Conservation (phyloP, 2,888 invertebrate genomes). For the Crocallis elinguaria region DNA sequence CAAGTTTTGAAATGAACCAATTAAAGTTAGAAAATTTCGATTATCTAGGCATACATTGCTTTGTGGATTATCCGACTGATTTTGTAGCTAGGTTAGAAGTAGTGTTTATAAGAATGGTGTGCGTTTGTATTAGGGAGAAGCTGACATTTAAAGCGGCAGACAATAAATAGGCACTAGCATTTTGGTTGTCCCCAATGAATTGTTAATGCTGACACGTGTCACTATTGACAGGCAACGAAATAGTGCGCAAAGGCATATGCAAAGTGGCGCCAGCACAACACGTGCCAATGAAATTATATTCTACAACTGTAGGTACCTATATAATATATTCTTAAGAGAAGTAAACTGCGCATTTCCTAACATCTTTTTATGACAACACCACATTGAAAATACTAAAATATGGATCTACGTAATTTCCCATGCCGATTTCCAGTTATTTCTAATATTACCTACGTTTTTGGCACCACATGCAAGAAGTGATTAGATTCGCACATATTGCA, state of each 20-base stretch:
- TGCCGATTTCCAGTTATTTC: constrained; percentile 69
- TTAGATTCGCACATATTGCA: constrained; percentile 47
- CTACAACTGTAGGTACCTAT: too few species aligned
- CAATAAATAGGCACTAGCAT: constrained; percentile 3
- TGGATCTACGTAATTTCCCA: constrained; percentile 61
- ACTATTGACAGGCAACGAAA: constrained; percentile 56
- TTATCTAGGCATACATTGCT: too few species aligned
- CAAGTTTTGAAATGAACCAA: neutral
- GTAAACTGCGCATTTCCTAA: constrained; percentile 72
- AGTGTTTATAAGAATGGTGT: too few species aligned
- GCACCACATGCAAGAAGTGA: constrained; percentile 55
- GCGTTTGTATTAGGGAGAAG: neutral
- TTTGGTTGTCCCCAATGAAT: constrained; percentile 15
- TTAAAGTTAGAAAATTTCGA: too few species aligned
- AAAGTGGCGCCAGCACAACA: constrained; percentile 59
- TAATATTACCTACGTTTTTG: constrained; percentile 68
- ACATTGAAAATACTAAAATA: constrained; percentile 55
- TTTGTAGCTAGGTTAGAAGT: too few species aligned
- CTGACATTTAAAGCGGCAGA: constrained; percentile 16
- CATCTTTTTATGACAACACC: constrained; percentile 55
- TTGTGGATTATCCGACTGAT: too few species aligned
- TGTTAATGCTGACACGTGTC: constrained; percentile 51
- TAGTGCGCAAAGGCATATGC: constrained; percentile 49
- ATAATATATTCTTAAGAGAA: constrained; percentile 51
- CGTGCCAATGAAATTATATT: constrained; percentile 65